A percentile compares a stretch with the other conserved stretches of the same genome.
phyloP scores from a whole-genome alignment of 2,113 vertebrate genomes.

The Petrocephalus zakoni region DNA sequence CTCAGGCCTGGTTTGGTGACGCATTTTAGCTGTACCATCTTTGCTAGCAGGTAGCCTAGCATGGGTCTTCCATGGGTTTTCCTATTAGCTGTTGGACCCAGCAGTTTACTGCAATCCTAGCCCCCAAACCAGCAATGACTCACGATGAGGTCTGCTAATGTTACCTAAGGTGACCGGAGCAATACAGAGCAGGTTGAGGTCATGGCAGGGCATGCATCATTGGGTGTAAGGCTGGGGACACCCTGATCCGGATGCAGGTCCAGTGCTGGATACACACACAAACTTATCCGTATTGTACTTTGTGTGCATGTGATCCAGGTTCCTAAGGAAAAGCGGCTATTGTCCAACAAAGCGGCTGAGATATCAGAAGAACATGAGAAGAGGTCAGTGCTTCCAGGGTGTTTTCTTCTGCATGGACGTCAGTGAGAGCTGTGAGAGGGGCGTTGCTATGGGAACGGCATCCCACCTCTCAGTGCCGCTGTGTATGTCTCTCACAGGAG shows the following conservation, averaged over 20 bases:
- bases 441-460: neutral
- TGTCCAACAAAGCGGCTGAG: slow-evolving; percentile 75
- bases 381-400: slow-evolving; percentile 66
- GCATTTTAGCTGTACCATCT: neutral
- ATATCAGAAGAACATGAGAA: slow-evolving; percentile 87
- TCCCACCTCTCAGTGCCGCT: neutral
- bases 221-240: neutral
- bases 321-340: slow-evolving; percentile 89
- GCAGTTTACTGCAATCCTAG: neutral
- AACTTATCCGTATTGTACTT: neutral
- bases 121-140: neutral
- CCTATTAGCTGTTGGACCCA: neutral
- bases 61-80: neutral
- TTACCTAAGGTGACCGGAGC: neutral
- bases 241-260: neutral
- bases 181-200: neutral
- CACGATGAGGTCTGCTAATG: too few relatives aligned
- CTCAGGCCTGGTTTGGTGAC: neutral
- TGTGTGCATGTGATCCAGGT: slow-evolving; percentile 62
- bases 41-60: neutral
- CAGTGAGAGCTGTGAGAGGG: neutral
- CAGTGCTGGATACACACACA: neutral
- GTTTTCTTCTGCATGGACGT: neutral
- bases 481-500: neutral
- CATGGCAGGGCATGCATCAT: neutral